Evolutionary conservation across 2,888 invertebrate genomes (phyloP).

Genomic region (Catocala nupta): DNA sequence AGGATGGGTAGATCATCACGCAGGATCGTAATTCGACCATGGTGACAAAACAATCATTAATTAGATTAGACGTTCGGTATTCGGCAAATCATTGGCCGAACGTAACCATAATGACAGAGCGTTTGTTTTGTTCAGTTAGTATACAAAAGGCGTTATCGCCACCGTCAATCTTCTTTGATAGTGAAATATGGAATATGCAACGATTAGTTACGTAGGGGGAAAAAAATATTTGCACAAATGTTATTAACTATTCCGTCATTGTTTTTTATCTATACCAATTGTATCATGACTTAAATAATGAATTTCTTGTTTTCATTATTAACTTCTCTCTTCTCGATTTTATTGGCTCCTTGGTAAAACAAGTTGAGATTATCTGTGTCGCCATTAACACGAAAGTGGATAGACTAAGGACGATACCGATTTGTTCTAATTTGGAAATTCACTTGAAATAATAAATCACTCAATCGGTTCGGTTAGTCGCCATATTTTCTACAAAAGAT

Average conservation of each 20-base stretch:
- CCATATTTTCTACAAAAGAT: too few species aligned
- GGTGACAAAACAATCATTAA: conserved; percentile 79
- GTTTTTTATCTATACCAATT: too few species aligned
- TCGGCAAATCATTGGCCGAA: conserved; percentile 74
- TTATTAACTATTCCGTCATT: neutral
- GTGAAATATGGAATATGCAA: conserved; percentile 20
- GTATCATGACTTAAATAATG: too few species aligned
- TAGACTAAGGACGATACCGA: too few species aligned
- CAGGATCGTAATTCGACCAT: conserved; percentile 66
- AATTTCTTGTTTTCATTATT: too few species aligned
- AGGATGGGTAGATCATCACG: conserved; percentile 51
- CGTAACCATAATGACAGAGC: conserved; percentile 62
- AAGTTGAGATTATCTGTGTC: too few species aligned
- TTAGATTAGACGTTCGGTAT: conserved; percentile 67
- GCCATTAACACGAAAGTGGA: too few species aligned
- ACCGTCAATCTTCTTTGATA: conserved; percentile 28
- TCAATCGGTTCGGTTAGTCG: too few species aligned
- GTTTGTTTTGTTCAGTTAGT: conserved; percentile 59
- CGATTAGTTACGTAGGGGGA: neutral
- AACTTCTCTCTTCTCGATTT: too few species aligned
- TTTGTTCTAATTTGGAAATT: too few species aligned
- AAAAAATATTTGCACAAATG: neutral
- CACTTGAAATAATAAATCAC: too few species aligned
- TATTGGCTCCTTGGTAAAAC: too few species aligned
- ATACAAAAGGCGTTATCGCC: conserved; percentile 44